Evolutionary conservation across 2,888 invertebrate genomes (phyloP).

Genomic region (Hipparchia sbordonii): DNA sequence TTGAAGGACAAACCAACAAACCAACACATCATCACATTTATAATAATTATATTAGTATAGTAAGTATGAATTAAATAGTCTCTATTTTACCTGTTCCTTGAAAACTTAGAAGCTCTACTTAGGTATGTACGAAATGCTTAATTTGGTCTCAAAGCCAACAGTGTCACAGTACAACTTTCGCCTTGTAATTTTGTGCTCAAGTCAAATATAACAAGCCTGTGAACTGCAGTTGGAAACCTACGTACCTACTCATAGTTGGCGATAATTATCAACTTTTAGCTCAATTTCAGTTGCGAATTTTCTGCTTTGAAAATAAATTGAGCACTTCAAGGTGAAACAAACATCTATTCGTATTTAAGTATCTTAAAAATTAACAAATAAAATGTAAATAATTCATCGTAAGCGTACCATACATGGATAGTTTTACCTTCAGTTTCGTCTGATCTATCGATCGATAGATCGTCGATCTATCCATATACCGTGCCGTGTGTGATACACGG

Average conservation of each 20-base stretch:
- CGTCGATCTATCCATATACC: too few relatives aligned
- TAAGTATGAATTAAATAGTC: too few relatives aligned
- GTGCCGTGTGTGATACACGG: too few relatives aligned
- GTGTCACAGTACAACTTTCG: not conserved
- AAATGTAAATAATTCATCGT: too few relatives aligned
- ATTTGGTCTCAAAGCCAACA: not conserved
- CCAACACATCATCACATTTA: too few relatives aligned
- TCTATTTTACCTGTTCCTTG: not conserved
- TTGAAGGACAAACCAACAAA: too few relatives aligned
- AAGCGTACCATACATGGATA: too few relatives aligned
- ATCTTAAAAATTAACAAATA: too few relatives aligned
- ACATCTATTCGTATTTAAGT: not conserved
- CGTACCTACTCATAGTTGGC: not conserved
- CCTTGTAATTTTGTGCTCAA: constrained; percentile 21
- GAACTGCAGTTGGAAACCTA: not conserved
- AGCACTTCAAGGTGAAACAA: too few relatives aligned
- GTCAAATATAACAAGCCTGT: not conserved
- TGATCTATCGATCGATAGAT: too few relatives aligned
- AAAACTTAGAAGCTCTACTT: not conserved
- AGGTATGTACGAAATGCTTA: not conserved
- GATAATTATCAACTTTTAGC: not conserved
- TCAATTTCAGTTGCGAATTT: not conserved
- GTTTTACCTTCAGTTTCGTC: too few relatives aligned
- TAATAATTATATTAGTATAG: too few relatives aligned
- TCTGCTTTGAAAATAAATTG: not conserved